Base-by-base conservation (phyloP, 2,113 vertebrate genomes). In the Oncorhynchus mykiss region DNA sequence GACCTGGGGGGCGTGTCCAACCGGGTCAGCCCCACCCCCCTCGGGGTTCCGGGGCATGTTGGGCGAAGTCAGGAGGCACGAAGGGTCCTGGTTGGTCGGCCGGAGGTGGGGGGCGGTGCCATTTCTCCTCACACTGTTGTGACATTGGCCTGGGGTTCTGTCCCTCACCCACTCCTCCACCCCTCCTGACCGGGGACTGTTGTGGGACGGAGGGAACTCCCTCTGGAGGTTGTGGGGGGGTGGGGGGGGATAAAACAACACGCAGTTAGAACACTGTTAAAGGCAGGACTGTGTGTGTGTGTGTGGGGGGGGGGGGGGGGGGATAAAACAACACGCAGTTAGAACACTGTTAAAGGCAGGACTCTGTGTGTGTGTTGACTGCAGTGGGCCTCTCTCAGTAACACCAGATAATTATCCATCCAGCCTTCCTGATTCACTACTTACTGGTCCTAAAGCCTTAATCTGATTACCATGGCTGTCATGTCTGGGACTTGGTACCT, bases 51-150 rank as follows among this genome's bases (percentile, higher is more conserved):
- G 88, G 0, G 97, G 96, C 2, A 96, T 96, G 86, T 95, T 94
- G 14, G 96, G 96, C 0, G 96, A 96, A 0, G 97, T 97, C 82
- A 97, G 85, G 71, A 98, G 90, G 85, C 96, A 96, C 8, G 96
- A 96, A 0, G 95, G 67, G 73, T 96, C 96, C 0, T 86, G 39
- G n/a, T 88, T 89, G 60, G 76, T 77, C 0, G 92, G 77, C 0
- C 78, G 82, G 0, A 74, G 5, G 31, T 86, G 88, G 25, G 88
- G 91, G 70, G 89, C 34, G 0, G 81, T 76, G 34, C 87, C 90
- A 13, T 92, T 93, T 27, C 88, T 92, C 68, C 90, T 85, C 1
- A 80, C 87, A 1, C 81, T 85, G 65, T 89, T 82, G 66, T 91
- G 90, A 0, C 84, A 67, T 3, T 89, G 89, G 48, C 84, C 90